Base-by-base conservation (phyloP, 2,113 vertebrate genomes). In the Mugil cephalus region DNA sequence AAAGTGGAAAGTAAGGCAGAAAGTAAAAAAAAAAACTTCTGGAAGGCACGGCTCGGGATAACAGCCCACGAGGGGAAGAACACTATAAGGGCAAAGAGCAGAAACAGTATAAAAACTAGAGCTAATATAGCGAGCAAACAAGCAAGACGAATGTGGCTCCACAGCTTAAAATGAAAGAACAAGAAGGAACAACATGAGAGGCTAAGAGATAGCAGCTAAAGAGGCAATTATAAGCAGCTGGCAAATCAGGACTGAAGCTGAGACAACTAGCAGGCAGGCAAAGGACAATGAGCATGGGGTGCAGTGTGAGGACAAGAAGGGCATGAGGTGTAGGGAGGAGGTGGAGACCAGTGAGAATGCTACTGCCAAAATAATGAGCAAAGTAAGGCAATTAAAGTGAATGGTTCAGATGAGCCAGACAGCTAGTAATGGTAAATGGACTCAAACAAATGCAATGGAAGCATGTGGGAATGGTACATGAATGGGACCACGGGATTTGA, bases 161-260 rank as follows among this genome's bases (percentile, higher is more conserved):
- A 61, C 21, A 50, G 21, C 50, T 69, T 59, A 60, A 74, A 86
- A 81, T 51, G 36, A 82, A 74, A 79, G 46, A 53, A 69, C 55
- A 43, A 24, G 48, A 30, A 64, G 71, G 46, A 48, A 84, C 45
- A 58, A 69, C 21, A 36, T 77, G 69, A 52, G 14, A 80, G 68
- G 47, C 18, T 34, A 19, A 50, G 56, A 80, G 77, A 79, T 47
- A 46, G 56, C 14, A 67, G 59, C 62, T 61, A 73, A 80, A 82
- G 71, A 80, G 82, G 67, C 72, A 79, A 83, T 88, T 89, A 88
- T 59, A 81, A 80, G 53, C 62, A 66, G 78, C 52, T 46, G 61
- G 77, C 39, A 60, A 80, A 62, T 70, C 47, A n/a, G 43, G 39
- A 68, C 77, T 58, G 55, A 63, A 69, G 65, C 39, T 35, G 56